Percentiles rank a stretch among this genome's conserved stretches.
phyloP scores from a whole-genome alignment of 1,140 invertebrate species.

The Drosophila nigromelanica region DNA sequence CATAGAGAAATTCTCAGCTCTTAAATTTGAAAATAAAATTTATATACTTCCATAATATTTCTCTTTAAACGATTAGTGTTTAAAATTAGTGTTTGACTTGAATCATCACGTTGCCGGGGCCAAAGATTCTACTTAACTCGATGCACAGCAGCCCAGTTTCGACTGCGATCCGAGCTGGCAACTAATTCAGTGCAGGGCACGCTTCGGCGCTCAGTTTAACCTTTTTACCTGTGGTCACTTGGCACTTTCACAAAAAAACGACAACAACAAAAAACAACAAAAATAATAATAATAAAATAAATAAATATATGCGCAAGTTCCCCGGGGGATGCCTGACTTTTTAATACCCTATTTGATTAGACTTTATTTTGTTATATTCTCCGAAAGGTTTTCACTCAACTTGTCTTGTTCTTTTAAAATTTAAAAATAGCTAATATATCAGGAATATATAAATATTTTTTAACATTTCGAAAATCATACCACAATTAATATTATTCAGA shows the following conservation, averaged over 20 bases:
- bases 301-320: slow-evolving; percentile 3
- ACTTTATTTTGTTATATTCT: background rate
- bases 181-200: slow-evolving; percentile 51
- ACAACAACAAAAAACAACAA: slow-evolving; percentile 3
- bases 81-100: slow-evolving; percentile 25
- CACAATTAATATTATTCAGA: background rate
- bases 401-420: too few species aligned
- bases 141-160: slow-evolving; percentile 34
- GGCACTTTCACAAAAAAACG: slow-evolving; percentile 67
- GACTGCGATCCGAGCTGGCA: slow-evolving; percentile 1
- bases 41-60: slow-evolving; percentile 8
- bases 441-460: background rate
- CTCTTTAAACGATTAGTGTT: background rate
- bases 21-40: slow-evolving; percentile 12
- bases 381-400: background rate
- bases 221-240: slow-evolving; percentile 61
- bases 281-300: slow-evolving; percentile 28
- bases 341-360: slow-evolving; percentile 11
- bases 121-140: slow-evolving; percentile 42
- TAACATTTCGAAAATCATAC: background rate
- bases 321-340: background rate
- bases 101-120: slow-evolving; percentile 15
- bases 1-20: slow-evolving; percentile 8
- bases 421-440: too few species aligned
- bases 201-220: slow-evolving; percentile 66